Evolutionary conservation across 35 echinoderm and acorn worm species (phyloP).

Genomic region (Anneissia japonica): DNA sequence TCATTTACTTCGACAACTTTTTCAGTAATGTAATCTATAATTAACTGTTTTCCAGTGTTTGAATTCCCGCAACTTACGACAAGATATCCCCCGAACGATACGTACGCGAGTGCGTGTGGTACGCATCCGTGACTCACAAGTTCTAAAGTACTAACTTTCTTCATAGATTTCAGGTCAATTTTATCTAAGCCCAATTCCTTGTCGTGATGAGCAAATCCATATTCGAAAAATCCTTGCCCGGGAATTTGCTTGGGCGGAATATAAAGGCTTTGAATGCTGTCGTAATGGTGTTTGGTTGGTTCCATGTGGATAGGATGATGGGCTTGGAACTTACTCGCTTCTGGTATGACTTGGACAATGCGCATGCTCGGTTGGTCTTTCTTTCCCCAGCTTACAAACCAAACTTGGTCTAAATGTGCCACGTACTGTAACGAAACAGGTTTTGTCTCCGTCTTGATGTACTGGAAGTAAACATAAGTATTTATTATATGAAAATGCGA

Average conservation of each 20-base stretch:
- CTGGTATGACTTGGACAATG: constrained; percentile 65
- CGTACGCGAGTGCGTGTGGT: constrained; percentile 65
- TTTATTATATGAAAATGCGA: neutral
- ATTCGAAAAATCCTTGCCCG: constrained; percentile 67
- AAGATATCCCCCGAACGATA: constrained; percentile 69
- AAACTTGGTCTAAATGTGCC: constrained; percentile 4
- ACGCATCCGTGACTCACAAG: constrained; percentile 64
- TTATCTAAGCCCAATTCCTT: constrained; percentile 63
- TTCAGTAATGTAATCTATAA: constrained; percentile 86
- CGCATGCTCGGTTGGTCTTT: constrained; percentile 42
- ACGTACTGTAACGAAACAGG: neutral
- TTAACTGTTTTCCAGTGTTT: constrained; percentile 32
- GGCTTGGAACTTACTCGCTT: constrained; percentile 40
- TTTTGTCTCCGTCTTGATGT: neutral
- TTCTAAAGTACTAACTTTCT: constrained; percentile 45
- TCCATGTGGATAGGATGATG: constrained; percentile 72
- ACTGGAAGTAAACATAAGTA: neutral
- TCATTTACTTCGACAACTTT: constrained; percentile 63
- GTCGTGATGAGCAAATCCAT: constrained; percentile 61
- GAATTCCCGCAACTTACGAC: constrained; percentile 67
- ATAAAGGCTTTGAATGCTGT: constrained; percentile 51
- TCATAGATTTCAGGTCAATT: constrained; percentile 53
- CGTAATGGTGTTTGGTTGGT: constrained; percentile 62
- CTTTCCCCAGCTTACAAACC: constrained; percentile 61
- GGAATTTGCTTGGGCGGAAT: constrained; percentile 64